Base-by-base conservation (phyloP, 64 coral and sea anemone genomes). In the Pocillopora damicornis region DNA sequence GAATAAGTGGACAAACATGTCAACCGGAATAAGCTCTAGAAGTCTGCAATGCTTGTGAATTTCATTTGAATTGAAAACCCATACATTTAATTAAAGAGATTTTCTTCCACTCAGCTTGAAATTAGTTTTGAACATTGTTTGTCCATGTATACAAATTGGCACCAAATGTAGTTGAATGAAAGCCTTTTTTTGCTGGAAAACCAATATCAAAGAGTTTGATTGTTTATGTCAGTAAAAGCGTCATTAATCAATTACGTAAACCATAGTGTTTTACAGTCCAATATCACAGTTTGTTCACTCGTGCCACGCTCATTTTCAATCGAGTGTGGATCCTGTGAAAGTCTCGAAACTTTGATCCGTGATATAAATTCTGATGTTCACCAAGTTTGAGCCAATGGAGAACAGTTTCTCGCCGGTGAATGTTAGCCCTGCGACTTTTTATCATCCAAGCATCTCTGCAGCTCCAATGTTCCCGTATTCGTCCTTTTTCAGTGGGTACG, bases 281-380 rank as follows among this genome's bases (percentile, higher is more conserved):
- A 71, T 84, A 84, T 84, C 37, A 84, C 0, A 71, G 37, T 18
- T 84, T 84, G 81, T 84, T 82, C 78, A 84, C 81, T 72, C 25
- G 81, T 84, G 37, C 63, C 36, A 84, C 8, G 26, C 56, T 84
- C 63, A 68, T 83, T 82, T 66, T 37, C 18, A 62, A 18, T 58
- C 58, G 17, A 30, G 60, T 81, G 26, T 25, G 35, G 26, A 81
- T 23, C 6, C n/a, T 81, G 13, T 61, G 22, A 25, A 13, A 26
- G 9, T n/a, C 78, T 61, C 59, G 35, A 57, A 26, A 61, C 57
- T 30, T 61, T 35, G 10, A 60, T 34, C 16, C 61, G 2, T 51
- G 58, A 15, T 59, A 26, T 22, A 12, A 63, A 81, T 81, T 63
- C 25, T 75, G 13, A 37, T 13, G 35, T 11, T 17, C 9, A 5